Evolutionary conservation across 37 sponge, comb jelly and placozoan genomes (phyloP), one percentile per base, ranked within the genome.

Genomic region (Dysidea cf. avara): DNA sequence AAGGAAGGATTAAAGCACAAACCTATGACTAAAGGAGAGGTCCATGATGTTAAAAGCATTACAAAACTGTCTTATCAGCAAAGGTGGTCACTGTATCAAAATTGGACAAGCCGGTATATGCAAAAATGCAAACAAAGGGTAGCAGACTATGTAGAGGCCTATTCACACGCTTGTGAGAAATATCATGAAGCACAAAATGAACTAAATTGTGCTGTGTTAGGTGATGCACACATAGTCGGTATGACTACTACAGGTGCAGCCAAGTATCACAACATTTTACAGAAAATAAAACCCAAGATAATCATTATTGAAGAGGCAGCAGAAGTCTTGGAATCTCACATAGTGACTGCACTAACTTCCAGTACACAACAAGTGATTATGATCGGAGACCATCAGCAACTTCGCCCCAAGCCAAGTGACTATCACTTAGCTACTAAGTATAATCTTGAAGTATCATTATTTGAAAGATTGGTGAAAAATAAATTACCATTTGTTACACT

Each of bases 301-400:
- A 75, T 97, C n/a, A 72, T 97, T 30, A 71, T 97, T 43, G 97
- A 97, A 86, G 97, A 97, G 66, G 94, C 94, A 37, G 97, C 97
- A 39, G 97, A 97, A 40, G 82, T 97, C 1, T 68, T 97, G n/a
- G 97, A 97, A 55, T 56, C 97, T 29, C 94, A 89, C 61, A 58
- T 97, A 20, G 53, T 97, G 33, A 84, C 91, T 30, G 87, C 86
- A 26, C 80, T 97, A 14, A 73, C 88, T 22, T 69, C 87, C 28
- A 83, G 80, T 72, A 91, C 86, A 0, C 80, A 97, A 56, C 94
- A 93, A 48, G 65, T 97, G 21, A 79, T 97, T 2, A 55, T 97
- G 46, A 97, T 97, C 61, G 97, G 97, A 22, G 97, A 97, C 75
- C 97, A 97, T 56, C 62, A 97, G 76, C 97, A 97, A 68, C 86